A percentile compares a stretch with the other conserved stretches of the same genome.
Conservation (phyloP, 1,140 invertebrate species). For the Drosophila erecta region DNA sequence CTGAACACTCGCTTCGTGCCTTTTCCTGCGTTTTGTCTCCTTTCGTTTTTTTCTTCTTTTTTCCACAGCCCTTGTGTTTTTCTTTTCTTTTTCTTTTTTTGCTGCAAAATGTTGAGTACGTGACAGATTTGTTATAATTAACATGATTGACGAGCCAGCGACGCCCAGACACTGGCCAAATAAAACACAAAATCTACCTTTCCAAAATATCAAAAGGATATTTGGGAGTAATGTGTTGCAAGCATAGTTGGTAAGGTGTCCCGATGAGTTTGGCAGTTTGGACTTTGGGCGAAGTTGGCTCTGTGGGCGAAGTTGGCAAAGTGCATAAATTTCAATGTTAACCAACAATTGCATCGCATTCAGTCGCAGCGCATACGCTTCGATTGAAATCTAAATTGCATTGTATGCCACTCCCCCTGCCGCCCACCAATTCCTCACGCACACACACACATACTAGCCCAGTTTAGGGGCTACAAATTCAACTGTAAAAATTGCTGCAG, state of each 20-base stretch:
- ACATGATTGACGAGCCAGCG: slow-evolving; percentile 71
- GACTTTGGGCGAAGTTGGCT: slow-evolving; percentile 10
- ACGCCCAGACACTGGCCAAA: slow-evolving; percentile 37
- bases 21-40: slow-evolving; percentile 56
- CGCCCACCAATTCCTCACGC: neutral
- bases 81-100: slow-evolving; percentile 33
- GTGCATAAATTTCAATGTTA: slow-evolving; percentile 71
- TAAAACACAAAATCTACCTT: neutral
- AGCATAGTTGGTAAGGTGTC: slow-evolving; percentile 21
- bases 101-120: slow-evolving; percentile 60
- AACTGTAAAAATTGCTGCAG: slow-evolving; percentile 76
- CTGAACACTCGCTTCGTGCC: slow-evolving; percentile 62
- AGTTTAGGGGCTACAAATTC: slow-evolving; percentile 59
- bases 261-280: slow-evolving; percentile 29
- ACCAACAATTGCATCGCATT: slow-evolving; percentile 36
- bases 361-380: slow-evolving; percentile 52
- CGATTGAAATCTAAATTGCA: slow-evolving; percentile 77
- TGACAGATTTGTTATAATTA: slow-evolving; percentile 79
- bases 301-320: slow-evolving; percentile 19
- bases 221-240: neutral
- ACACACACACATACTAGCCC: slow-evolving; percentile 11
- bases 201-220: slow-evolving; percentile 15
- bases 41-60: slow-evolving; percentile 27
- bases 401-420: slow-evolving; percentile 29
- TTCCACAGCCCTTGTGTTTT: slow-evolving; percentile 13